Evolutionary conservation across 2,888 invertebrate genomes (phyloP).

Genomic region (Cynaeus angustus): DNA sequence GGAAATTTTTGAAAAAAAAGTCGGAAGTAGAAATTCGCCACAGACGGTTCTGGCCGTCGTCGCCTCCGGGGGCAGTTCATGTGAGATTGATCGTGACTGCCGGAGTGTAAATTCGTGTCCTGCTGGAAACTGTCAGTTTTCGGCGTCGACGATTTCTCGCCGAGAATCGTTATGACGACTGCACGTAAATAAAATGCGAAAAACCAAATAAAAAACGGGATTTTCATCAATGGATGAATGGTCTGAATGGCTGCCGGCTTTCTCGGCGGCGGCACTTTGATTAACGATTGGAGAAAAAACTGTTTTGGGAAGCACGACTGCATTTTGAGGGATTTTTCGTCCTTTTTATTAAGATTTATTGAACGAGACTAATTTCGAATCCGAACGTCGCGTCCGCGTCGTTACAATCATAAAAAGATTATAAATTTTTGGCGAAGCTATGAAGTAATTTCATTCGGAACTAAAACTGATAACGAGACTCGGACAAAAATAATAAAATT

Average conservation of each 20-base stretch:
- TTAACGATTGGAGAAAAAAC: conserved; percentile 33
- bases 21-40: conserved; percentile 21
- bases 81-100: conserved; percentile 48
- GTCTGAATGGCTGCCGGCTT: conserved; percentile 22
- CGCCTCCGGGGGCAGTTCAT: conserved; percentile 35
- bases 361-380: conserved; percentile 19
- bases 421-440: too few species aligned
- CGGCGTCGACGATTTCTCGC: conserved; percentile 30
- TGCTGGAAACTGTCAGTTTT: conserved; percentile 41
- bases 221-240: conserved; percentile 30
- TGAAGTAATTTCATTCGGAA: too few species aligned
- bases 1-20: neutral
- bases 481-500: too few species aligned
- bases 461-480: too few species aligned
- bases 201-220: conserved; percentile 24
- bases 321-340: conserved; percentile 19
- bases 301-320: conserved; percentile 30
- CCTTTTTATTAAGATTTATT: conserved; percentile 33
- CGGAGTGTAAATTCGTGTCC: conserved; percentile 49
- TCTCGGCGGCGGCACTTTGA: conserved; percentile 22
- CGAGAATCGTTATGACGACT: conserved; percentile 35
- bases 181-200: conserved; percentile 31
- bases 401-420: too few species aligned
- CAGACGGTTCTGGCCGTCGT: conserved; percentile 37
- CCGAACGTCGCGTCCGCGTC: too few species aligned